These are phyloP conservation scores for Acropora yongei DNA, from an alignment of 64 coral and sea anemone genomes.

Conservation along the genomic window DNA sequence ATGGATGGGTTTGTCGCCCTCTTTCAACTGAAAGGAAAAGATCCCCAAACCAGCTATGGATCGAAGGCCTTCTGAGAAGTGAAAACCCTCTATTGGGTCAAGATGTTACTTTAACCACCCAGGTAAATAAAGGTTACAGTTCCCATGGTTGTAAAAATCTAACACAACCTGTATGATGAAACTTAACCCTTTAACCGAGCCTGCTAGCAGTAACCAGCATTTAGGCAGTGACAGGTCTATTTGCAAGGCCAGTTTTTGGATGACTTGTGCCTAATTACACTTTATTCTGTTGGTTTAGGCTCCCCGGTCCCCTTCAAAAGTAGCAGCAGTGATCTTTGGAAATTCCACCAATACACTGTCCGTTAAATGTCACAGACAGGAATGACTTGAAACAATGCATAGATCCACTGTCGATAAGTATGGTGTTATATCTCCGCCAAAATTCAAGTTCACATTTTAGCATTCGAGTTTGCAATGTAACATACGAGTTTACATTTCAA, in stretches of 20 bases:
- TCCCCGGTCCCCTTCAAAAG: not conserved
- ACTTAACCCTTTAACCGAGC: not conserved
- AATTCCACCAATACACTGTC: slow-evolving; percentile 14
- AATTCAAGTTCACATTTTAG: no score
- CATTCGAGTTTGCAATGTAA: no score
- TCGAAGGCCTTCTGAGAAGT: not conserved
- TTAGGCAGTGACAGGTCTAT: not conserved
- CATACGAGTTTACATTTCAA: no score
- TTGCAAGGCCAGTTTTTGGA: slow-evolving; percentile 3
- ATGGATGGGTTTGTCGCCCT: not conserved
- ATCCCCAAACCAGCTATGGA: not conserved
- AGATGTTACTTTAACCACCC: not conserved
- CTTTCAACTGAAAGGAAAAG: not conserved
- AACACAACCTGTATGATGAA: not conserved
- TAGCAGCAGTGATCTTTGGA: slow-evolving; percentile 7
- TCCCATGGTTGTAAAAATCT: not conserved
- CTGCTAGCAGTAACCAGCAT: not conserved
- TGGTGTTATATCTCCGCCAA: no score
- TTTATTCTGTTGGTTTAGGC: slow-evolving; percentile 19
- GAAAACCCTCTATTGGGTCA: not conserved
- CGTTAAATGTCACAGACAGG: not conserved
- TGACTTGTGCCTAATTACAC: not conserved
- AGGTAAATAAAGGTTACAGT: not conserved
- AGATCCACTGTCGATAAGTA: slow-evolving; percentile 1
- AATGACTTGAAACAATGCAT: not conserved